Percentiles rank a stretch among this genome's conserved stretches.
Conservation (phyloP, 2,888 invertebrate genomes). For the Mellilla xanthometata region DNA sequence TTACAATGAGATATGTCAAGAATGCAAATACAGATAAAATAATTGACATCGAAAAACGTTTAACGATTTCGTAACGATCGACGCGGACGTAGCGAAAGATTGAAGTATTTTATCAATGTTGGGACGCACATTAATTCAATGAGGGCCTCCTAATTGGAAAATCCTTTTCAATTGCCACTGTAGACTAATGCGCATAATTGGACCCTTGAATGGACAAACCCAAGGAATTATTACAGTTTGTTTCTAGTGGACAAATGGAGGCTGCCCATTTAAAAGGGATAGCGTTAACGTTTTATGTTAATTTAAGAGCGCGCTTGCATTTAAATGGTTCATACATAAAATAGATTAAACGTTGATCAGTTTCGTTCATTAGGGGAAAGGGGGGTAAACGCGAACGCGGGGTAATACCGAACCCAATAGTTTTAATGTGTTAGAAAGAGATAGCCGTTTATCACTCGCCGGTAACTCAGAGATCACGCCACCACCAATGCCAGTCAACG, state of each 20-base stretch:
- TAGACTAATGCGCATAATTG: slow-evolving; percentile 59
- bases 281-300: slow-evolving; percentile 37
- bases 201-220: slow-evolving; percentile 59
- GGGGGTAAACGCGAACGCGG: no score
- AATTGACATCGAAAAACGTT: slow-evolving; percentile 22
- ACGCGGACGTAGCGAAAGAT: slow-evolving; percentile 49
- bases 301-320: slow-evolving; percentile 26
- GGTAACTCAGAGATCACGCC: no score
- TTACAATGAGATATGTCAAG: slow-evolving; percentile 7
- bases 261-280: slow-evolving; percentile 38
- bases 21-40: slow-evolving; percentile 29
- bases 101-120: slow-evolving; percentile 55
- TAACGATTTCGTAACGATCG: slow-evolving; percentile 41
- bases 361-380: slow-evolving; percentile 22
- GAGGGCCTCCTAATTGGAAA: slow-evolving; percentile 60
- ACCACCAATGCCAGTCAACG: no score
- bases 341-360: slow-evolving; percentile 19
- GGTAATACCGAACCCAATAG: no score
- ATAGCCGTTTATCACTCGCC: no score
- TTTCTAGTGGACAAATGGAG: slow-evolving; percentile 37
- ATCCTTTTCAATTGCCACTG: slow-evolving; percentile 60
- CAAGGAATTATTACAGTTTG: slow-evolving; percentile 52
- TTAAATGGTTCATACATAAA: slow-evolving; percentile 31
- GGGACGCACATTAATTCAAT: slow-evolving; percentile 61
- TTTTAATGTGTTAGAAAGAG: no score